Conservation (phyloP, 2,888 invertebrate genomes). For the Pandemis corylana region DNA sequence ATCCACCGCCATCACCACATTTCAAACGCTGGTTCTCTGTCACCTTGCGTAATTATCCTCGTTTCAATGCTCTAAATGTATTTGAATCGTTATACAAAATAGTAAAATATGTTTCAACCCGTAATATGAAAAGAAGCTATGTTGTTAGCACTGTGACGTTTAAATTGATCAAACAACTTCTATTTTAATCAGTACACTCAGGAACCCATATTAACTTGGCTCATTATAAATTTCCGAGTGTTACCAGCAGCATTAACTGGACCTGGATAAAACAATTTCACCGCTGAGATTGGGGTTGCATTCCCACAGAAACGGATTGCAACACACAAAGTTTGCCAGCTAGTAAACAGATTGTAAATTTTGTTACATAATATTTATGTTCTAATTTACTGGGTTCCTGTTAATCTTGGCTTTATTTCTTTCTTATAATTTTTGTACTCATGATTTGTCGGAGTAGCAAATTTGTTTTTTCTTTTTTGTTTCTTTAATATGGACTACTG, state of each 20-base stretch:
- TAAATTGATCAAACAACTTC: not conserved
- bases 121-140: too few relatives aligned
- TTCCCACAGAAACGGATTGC: not conserved
- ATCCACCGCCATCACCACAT: too few relatives aligned
- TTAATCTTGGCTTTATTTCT: not conserved
- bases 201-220: not conserved
- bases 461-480: too few relatives aligned
- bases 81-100: too few relatives aligned
- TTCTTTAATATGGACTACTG: too few relatives aligned
- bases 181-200: not conserved
- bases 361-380: not conserved
- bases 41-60: too few relatives aligned
- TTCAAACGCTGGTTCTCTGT: too few relatives aligned
- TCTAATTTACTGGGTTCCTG: not conserved
- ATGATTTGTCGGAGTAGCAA: too few relatives aligned
- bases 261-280: not conserved
- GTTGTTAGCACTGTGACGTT: too few relatives aligned
- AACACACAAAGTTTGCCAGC: not conserved
- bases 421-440: too few relatives aligned
- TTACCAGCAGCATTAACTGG: constrained; percentile 1
- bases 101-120: too few relatives aligned
- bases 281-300: constrained; percentile 1
- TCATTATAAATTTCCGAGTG: not conserved
- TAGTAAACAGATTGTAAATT: not conserved
- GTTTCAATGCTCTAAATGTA: too few relatives aligned